Base-by-base conservation (phyloP, 2,888 invertebrate species). In the Tridacna crocea region DNA sequence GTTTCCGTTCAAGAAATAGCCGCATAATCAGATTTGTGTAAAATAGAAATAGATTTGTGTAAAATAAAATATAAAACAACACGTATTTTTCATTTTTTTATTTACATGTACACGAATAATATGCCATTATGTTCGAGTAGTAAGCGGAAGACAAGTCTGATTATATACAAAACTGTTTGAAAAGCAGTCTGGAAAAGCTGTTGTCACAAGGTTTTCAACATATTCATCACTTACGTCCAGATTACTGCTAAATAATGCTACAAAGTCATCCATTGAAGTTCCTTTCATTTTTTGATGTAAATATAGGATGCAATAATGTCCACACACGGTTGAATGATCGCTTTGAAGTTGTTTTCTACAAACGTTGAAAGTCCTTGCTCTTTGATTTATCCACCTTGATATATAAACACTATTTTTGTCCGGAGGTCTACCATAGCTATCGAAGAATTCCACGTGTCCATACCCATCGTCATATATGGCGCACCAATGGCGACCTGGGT, bases 401-500 rank as follows among this genome's bases (percentile, higher is more conserved):
- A 73, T 36, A 73, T 73, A 27, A 36, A 17, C 51, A 78, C 65
- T 78, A 27, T 78, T 73, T 27, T 72, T 19, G 10, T 51, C 36
- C 17, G 73, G 78, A 12, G 51, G 15, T 63, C 65, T 63, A 36
- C 63, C 78, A 68, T 78, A 78, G 24, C 65, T 73, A 51, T 72
- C 78, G 19, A 78, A 78, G 26, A 78, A 78, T 6, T 78, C 78
- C 17, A 78, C 24, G 27, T 66, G 63, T 27, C 73, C 73, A 15
- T 48, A 12, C 13, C 73, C 51, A 47, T 74, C 24, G 60, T 24
- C 13, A 58, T 75, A 79, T 46, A 79, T 48, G 17, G 77, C 79
- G 24, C 77, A 77, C 77, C 83, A 80, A 36, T 83, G 83, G 26
- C n/a, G 22, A n/a, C 83, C 83, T 8, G 75, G 66, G 58, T 66